Evolutionary conservation across 2,888 invertebrate genomes (phyloP), one percentile per base, ranked within the genome.

Genomic region (Meganola albula): DNA sequence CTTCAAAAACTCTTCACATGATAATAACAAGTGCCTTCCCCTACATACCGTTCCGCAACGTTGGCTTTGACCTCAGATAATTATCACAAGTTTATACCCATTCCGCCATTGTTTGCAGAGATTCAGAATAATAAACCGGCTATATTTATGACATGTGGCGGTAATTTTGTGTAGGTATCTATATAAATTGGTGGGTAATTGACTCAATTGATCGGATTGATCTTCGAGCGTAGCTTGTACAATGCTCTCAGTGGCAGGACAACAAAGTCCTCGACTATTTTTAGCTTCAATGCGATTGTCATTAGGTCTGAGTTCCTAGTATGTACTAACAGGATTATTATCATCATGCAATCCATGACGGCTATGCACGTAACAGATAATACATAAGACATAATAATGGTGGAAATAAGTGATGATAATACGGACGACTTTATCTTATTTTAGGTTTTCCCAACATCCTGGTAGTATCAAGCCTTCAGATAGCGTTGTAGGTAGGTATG

Each of bases 1-100:
- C 80, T 82, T 82, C 68, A 71, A 77, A 80, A 78, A 64, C 51
- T 85, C 83, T 84, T 85, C 84, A 82, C 84, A 85, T 85, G 82
- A 74, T 75, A 73, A 69, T 72, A 77, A 74, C 73, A 68, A 68
- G 68, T 60, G 65, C 60, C 66, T 72, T 73, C 77, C 78, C 79
- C 76, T 63, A 70, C 79, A 80, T 76, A 73, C 62, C 76, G 82
- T 83, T 83, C 79, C 74, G 76, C 74, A 54, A 65, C 55, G 78
- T 51, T 68, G 79, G 63, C 44, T 62, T 34, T 69, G 79, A 82
- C 82, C 83, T 77, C 75, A 64, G 74, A 82, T 79, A 77, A 80
- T 83, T 76, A 84, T 78, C 79, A 63, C 66, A 69, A 71, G 65
- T 74, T 74, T 76, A 76, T 75, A 70, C 58, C 66, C 67, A 74